Conservation (phyloP, 2,113 vertebrate genomes). For the Zootoca vivipara region DNA sequence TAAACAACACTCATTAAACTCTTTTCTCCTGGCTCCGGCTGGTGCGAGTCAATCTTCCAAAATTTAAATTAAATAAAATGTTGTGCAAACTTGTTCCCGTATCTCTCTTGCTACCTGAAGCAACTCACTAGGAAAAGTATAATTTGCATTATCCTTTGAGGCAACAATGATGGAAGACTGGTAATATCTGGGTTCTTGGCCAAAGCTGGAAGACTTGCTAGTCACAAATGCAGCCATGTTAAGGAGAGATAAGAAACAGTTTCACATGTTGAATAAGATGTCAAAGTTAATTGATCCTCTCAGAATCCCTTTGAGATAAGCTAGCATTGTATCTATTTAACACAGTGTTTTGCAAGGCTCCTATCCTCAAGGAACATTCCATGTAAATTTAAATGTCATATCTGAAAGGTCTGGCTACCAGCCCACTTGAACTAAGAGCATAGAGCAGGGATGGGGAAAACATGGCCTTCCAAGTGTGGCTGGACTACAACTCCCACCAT, state of each 20-base stretch:
- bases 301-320: background rate
- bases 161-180: background rate
- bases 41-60: background rate
- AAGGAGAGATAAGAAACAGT: background rate
- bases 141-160: slow-evolving; percentile 15
- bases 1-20: slow-evolving; percentile 66
- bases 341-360: background rate
- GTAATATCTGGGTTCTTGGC: background rate
- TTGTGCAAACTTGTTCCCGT: slow-evolving; percentile 59
- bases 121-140: slow-evolving; percentile 19
- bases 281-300: slow-evolving; percentile 41
- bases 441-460: no score
- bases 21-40: slow-evolving; percentile 31
- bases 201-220: background rate
- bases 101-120: background rate
- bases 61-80: slow-evolving; percentile 29
- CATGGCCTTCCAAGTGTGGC: no score
- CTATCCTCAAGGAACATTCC: background rate
- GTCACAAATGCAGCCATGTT: background rate
- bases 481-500: no score
- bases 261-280: slow-evolving; percentile 36
- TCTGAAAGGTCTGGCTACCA: background rate
- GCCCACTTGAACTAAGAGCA: no score
- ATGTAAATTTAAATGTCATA: background rate
- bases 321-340: background rate